phyloP scores from a whole-genome alignment of 30 jellyfish, hydroid and myxozoan genomes.

The Rhopilema esculentum region DNA sequence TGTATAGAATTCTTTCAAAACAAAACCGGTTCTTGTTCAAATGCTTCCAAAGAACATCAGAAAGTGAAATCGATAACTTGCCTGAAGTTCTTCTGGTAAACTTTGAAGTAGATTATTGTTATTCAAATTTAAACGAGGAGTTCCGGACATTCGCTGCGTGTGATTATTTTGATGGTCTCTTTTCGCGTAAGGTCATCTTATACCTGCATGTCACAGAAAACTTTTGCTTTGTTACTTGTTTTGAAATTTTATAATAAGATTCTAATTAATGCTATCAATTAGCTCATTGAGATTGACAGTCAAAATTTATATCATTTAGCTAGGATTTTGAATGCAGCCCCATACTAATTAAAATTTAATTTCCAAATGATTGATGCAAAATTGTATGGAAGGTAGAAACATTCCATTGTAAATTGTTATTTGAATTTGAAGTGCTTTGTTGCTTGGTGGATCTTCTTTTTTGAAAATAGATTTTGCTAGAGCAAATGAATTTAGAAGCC shows the following conservation, averaged over 20 bases:
- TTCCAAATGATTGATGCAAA: too few species aligned
- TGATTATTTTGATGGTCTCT: not conserved
- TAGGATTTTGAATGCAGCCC: too few species aligned
- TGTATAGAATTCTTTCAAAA: constrained; percentile 40
- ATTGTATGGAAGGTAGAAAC: too few species aligned
- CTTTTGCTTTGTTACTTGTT: not conserved
- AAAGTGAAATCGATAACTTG: constrained; percentile 24
- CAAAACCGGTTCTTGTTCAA: constrained; percentile 24
- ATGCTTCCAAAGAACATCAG: constrained; percentile 41
- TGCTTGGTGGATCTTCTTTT: too few species aligned
- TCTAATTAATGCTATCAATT: too few species aligned
- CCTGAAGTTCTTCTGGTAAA: not conserved
- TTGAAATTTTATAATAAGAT: not conserved
- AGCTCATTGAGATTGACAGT: too few species aligned
- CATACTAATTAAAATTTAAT: too few species aligned
- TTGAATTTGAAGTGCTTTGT: too few species aligned
- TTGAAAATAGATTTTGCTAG: too few species aligned
- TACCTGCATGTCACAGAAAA: not conserved
- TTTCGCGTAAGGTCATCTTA: not conserved
- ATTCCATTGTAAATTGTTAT: too few species aligned
- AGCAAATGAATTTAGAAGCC: too few species aligned
- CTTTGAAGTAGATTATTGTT: not conserved
- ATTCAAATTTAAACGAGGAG: not conserved
- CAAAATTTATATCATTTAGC: too few species aligned
- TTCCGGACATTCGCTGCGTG: not conserved